Conservation (phyloP, 2,888 invertebrate species). For the Harpalus rufipes region DNA sequence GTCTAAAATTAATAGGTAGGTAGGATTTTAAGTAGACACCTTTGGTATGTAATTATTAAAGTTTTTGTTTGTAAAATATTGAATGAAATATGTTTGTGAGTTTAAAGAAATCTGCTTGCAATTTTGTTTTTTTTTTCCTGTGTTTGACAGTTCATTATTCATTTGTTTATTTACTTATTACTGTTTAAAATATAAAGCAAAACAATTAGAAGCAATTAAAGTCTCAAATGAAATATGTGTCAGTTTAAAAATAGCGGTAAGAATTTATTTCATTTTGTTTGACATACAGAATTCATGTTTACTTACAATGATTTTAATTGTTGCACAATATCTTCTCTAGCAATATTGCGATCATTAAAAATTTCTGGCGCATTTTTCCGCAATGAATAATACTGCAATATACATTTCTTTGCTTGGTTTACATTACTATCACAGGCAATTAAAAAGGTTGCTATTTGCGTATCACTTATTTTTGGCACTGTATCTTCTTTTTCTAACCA, state of each 20-base stretch:
- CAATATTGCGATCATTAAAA: slow-evolving; percentile 80
- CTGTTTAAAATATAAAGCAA: neutral
- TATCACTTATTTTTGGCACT: slow-evolving; percentile 77
- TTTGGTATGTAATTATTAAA: no score
- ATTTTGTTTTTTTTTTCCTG: no score
- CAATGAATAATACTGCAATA: slow-evolving; percentile 81
- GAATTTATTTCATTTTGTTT: neutral
- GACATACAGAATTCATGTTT: slow-evolving; percentile 36
- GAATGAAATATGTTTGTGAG: no score
- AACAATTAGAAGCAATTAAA: neutral
- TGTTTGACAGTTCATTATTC: no score
- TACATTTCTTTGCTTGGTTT: slow-evolving; percentile 82
- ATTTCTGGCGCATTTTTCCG: slow-evolving; percentile 82
- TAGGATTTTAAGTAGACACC: no score
- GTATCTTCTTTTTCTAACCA: slow-evolving; percentile 71
- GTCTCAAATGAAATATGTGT: neutral
- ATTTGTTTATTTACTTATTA: no score
- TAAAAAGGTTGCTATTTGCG: slow-evolving; percentile 83
- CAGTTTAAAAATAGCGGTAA: slow-evolving; percentile 9
- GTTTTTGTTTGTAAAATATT: no score
- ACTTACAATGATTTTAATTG: slow-evolving; percentile 80
- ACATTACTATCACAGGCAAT: slow-evolving; percentile 83
- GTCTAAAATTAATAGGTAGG: no score
- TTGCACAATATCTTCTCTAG: slow-evolving; percentile 74
- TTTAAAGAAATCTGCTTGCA: no score